Evolutionary conservation across 2,888 invertebrate genomes (phyloP).

Genomic region (Melinopterus prodromus): DNA sequence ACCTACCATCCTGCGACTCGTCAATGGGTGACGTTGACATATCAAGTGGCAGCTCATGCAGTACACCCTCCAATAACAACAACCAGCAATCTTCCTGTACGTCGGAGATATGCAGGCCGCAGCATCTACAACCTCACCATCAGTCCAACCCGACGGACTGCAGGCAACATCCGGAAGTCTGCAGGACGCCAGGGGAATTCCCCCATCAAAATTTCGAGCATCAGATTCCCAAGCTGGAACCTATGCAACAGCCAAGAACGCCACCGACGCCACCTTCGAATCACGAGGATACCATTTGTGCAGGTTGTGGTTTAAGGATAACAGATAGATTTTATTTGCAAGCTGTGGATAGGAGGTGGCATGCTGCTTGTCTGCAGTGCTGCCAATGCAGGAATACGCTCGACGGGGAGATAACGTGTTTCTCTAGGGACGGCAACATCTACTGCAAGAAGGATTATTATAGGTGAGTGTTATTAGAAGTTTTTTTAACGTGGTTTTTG

Average conservation of each 20-base stretch:
- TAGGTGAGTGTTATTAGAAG: constrained; percentile 71
- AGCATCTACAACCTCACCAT: constrained; percentile 52
- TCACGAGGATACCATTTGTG: constrained; percentile 72
- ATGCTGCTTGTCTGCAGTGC: constrained; percentile 89
- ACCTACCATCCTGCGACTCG: constrained; percentile 70
- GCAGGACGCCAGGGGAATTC: constrained; percentile 45
- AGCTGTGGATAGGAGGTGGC: constrained; percentile 93
- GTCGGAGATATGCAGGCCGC: constrained; percentile 56
- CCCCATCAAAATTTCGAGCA: constrained; percentile 61
- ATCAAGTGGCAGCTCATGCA: constrained; percentile 67
- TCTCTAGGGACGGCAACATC: constrained; percentile 90
- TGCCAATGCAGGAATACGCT: constrained; percentile 89
- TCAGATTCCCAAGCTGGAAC: constrained; percentile 65
- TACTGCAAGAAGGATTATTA: constrained; percentile 98
- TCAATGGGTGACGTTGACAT: constrained; percentile 66
- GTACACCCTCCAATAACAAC: constrained; percentile 66
- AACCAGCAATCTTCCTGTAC: constrained; percentile 64
- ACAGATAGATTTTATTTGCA: constrained; percentile 90
- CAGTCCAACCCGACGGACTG: constrained; percentile 30
- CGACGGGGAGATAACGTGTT: constrained; percentile 92
- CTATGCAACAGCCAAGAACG: constrained; percentile 64
- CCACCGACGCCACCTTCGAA: constrained; percentile 58
- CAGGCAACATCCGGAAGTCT: constrained; percentile 52
- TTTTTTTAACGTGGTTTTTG: too few relatives aligned
- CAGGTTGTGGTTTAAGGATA: constrained; percentile 88